Evolutionary conservation across 2,113 vertebrate species (phyloP).

Genomic region (Tachuris rubrigastra): DNA sequence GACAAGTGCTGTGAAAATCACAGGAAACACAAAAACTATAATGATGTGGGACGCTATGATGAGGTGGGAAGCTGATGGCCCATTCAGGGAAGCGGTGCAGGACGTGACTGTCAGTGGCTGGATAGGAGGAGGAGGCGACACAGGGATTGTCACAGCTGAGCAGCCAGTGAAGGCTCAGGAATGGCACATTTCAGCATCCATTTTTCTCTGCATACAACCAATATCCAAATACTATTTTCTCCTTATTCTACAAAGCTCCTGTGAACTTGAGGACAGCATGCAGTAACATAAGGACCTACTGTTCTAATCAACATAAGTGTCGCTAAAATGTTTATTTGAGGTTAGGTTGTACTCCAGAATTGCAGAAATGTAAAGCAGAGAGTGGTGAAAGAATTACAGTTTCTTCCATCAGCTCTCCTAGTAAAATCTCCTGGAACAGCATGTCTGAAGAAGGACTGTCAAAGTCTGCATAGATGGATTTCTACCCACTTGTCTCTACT

Average conservation of each 20-base stretch:
- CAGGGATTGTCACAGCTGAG: not conserved
- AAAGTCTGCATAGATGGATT: not conserved
- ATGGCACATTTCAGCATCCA: not conserved
- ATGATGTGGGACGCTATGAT: not conserved
- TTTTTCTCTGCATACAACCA: not conserved
- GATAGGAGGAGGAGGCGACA: not conserved
- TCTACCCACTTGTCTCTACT: not conserved
- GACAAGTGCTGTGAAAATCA: not conserved
- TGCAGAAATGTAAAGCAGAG: not conserved
- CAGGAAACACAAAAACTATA: not conserved
- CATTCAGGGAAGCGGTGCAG: not conserved
- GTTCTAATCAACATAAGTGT: not conserved
- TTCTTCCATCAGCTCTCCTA: not conserved
- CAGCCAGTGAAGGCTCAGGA: not conserved
- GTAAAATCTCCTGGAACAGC: not conserved
- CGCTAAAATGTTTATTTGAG: not conserved
- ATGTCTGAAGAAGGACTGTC: not conserved
- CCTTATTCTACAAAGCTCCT: not conserved
- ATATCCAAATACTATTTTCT: not conserved
- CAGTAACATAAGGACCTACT: not conserved
- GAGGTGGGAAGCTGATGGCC: not conserved
- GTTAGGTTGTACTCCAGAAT: not conserved
- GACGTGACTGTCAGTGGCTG: not conserved
- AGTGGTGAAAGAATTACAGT: not conserved
- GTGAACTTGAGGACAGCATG: not conserved